phyloP scores from a whole-genome alignment of 2,888 invertebrate genomes.

The Amiota minor region DNA sequence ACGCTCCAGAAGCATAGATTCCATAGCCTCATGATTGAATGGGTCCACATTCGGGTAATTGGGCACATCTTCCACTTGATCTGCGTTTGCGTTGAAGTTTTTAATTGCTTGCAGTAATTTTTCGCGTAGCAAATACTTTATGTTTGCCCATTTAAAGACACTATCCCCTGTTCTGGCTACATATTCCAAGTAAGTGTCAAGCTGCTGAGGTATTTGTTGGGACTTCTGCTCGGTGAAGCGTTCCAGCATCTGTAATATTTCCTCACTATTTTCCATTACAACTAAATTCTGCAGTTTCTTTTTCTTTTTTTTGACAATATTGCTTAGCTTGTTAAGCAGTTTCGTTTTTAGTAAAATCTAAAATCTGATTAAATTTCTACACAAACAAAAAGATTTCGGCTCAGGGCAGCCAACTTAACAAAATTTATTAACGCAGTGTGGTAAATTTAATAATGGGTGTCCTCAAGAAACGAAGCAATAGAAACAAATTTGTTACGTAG shows the following conservation, averaged over 20 bases:
- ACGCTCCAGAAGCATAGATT: constrained; percentile 82
- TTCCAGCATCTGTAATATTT: constrained; percentile 83
- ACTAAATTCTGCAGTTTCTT: too few relatives aligned
- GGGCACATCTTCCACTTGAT: constrained; percentile 70
- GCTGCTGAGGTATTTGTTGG: constrained; percentile 84
- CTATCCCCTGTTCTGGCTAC: constrained; percentile 93
- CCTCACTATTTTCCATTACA: constrained; percentile 77
- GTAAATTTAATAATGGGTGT: too few relatives aligned
- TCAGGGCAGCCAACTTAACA: not conserved
- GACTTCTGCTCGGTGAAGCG: constrained; percentile 79
- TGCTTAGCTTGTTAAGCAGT: too few relatives aligned
- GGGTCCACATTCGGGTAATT: constrained; percentile 89
- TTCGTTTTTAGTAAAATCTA: too few relatives aligned
- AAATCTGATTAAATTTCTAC: too few relatives aligned
- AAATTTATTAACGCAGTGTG: not conserved
- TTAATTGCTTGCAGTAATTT: constrained; percentile 87
- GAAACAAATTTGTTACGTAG: too few relatives aligned
- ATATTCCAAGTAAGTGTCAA: constrained; percentile 86
- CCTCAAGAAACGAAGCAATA: too few relatives aligned
- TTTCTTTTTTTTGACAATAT: not conserved
- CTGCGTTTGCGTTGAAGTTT: constrained; percentile 74
- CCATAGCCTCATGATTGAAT: constrained; percentile 89
- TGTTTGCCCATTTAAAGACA: constrained; percentile 88
- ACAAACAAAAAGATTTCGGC: too few relatives aligned
- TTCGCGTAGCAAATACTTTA: constrained; percentile 87